These are phyloP conservation scores for Sogatella furcifera DNA, from an alignment of 1,140 invertebrate genomes.

Conservation along the genomic window DNA sequence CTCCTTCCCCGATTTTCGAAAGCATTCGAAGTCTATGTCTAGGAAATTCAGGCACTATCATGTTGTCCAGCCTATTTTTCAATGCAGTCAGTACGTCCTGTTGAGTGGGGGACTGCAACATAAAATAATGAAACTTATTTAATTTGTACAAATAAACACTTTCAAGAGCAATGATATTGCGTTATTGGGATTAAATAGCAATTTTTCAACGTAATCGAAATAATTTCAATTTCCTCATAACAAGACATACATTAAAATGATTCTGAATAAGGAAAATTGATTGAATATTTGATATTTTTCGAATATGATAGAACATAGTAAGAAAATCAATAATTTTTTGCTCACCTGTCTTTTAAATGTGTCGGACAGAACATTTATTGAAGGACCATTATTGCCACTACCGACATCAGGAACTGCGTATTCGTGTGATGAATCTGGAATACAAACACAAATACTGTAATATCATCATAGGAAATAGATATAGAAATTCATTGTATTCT, in stretches of 20 bases:
- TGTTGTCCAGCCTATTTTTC: constrained; percentile 56
- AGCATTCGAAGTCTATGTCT: constrained; percentile 76
- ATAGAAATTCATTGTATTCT: too few species aligned
- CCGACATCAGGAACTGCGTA: constrained; percentile 65
- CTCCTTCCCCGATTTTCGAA: constrained; percentile 79
- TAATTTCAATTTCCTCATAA: too few species aligned
- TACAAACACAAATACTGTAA: too few species aligned
- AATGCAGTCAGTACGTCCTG: constrained; percentile 57
- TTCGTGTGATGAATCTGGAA: constrained; percentile 39
- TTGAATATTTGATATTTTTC: too few species aligned
- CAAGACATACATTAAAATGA: too few species aligned
- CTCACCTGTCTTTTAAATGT: constrained; percentile 22
- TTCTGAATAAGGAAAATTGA: too few species aligned
- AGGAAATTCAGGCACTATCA: constrained; percentile 67
- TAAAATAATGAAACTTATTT: constrained; percentile 6
- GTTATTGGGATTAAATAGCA: neutral
- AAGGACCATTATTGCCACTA: constrained; percentile 30
- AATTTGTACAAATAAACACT: neutral
- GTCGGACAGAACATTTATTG: neutral
- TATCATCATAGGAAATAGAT: too few species aligned
- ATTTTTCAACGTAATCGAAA: neutral
- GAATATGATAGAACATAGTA: too few species aligned
- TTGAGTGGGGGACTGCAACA: constrained; percentile 53
- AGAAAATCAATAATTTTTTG: neutral
- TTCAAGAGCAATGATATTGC: too few species aligned